phyloP scores from a whole-genome alignment of 2,888 invertebrate species.

The Oasisia sp. region DNA sequence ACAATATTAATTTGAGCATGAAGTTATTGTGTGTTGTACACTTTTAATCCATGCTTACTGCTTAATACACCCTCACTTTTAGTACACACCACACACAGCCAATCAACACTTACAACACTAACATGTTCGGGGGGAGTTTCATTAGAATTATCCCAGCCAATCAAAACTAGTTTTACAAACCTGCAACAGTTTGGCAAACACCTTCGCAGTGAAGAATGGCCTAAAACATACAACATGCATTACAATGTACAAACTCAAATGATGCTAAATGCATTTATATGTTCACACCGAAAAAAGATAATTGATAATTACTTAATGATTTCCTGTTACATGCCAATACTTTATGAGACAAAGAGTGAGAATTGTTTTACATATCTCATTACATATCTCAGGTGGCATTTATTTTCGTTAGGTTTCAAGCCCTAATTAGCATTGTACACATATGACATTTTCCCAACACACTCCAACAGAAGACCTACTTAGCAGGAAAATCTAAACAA shows the following conservation, averaged over 20 bases:
- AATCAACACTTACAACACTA: neutral
- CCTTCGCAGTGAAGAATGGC: slow-evolving; percentile 84
- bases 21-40: neutral
- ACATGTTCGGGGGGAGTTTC: neutral
- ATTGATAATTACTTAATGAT: neutral
- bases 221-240: slow-evolving; percentile 64
- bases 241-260: neutral
- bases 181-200: slow-evolving; percentile 81
- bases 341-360: neutral
- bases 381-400: neutral
- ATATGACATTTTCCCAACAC: too few species aligned
- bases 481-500: neutral
- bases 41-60: too few species aligned
- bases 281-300: neutral
- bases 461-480: neutral
- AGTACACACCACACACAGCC: too few species aligned
- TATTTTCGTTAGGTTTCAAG: neutral
- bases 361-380: neutral
- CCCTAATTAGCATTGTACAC: too few species aligned
- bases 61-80: too few species aligned
- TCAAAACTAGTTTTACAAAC: neutral
- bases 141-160: neutral
- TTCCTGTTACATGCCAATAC: neutral
- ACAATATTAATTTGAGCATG: neutral
- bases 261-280: neutral